Conservation (phyloP, 2,113 vertebrate genomes). For the Carassius auratus region DNA sequence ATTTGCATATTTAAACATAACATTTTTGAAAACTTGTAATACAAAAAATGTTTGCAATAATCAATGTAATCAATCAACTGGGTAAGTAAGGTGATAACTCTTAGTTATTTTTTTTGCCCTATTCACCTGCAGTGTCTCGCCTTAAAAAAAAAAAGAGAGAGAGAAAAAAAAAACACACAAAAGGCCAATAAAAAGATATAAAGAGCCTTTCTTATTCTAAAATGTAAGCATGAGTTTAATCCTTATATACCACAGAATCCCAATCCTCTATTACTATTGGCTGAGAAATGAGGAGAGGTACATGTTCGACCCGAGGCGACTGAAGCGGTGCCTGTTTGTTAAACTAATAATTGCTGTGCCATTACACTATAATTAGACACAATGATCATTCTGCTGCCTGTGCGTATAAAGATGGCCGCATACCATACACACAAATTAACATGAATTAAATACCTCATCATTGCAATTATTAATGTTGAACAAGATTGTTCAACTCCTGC, state of each 20-base stretch:
- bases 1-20: no score
- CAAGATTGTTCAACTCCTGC: conserved; percentile 41
- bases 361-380: conserved; percentile 74
- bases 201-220: conserved; percentile 26
- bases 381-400: conserved; percentile 52
- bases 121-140: no score
- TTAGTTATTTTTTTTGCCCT: no score
- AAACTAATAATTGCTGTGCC: conserved; percentile 70
- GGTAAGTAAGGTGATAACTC: no score
- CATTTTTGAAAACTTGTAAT: no score
- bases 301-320: conserved; percentile 49
- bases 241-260: conserved; percentile 58
- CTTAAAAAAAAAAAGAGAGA: no score
- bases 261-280: conserved; percentile 63
- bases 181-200: conserved; percentile 34
- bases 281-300: conserved; percentile 6
- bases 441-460: conserved; percentile 49
- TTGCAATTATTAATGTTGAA: conserved; percentile 54
- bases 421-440: conserved; percentile 60
- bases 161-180: conserved; percentile 44
- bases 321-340: conserved; percentile 57
- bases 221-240: conserved; percentile 54
- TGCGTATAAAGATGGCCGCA: conserved; percentile 13
- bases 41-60: no score
- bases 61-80: no score